Percentiles rank a stretch among this genome's conserved stretches.
phyloP scores from a whole-genome alignment of 2,797 vertebrate genomes.

The Poeciliopsis presidionis region DNA sequence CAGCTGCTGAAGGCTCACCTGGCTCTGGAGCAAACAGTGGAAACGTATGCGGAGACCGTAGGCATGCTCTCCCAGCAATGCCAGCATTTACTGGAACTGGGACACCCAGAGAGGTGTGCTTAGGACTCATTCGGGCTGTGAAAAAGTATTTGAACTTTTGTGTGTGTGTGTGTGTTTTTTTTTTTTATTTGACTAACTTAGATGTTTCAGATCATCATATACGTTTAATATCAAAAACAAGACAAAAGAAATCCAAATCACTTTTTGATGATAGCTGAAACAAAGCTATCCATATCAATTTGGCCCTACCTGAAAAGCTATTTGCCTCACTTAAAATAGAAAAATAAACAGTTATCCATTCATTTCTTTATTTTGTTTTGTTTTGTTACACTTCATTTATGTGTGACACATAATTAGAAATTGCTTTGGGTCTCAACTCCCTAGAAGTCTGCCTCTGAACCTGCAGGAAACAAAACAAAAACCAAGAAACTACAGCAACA shows the following conservation, averaged over 20 bases:
- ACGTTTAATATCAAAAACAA: background rate
- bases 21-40: slow-evolving; percentile 91
- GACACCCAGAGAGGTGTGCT: slow-evolving; percentile 90
- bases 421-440: background rate
- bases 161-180: too few relatives aligned
- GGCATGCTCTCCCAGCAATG: slow-evolving; percentile 90
- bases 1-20: slow-evolving; percentile 91
- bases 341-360: background rate
- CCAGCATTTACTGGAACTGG: slow-evolving; percentile 85
- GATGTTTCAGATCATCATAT: background rate
- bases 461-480: background rate
- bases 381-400: background rate
- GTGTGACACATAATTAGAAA: background rate
- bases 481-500: background rate
- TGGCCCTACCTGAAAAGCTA: background rate
- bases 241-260: background rate
- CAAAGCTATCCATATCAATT: background rate
- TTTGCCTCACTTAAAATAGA: background rate
- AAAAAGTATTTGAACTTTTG: background rate
- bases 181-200: background rate
- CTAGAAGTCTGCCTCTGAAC: too few relatives aligned
- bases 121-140: background rate
- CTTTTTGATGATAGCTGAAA: background rate
- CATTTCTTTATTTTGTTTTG: background rate
- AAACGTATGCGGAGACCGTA: slow-evolving; percentile 89